Percentiles rank a stretch among this genome's conserved stretches.
Conservation (phyloP, 2,797 vertebrate species). For the Myripristis murdjan region DNA sequence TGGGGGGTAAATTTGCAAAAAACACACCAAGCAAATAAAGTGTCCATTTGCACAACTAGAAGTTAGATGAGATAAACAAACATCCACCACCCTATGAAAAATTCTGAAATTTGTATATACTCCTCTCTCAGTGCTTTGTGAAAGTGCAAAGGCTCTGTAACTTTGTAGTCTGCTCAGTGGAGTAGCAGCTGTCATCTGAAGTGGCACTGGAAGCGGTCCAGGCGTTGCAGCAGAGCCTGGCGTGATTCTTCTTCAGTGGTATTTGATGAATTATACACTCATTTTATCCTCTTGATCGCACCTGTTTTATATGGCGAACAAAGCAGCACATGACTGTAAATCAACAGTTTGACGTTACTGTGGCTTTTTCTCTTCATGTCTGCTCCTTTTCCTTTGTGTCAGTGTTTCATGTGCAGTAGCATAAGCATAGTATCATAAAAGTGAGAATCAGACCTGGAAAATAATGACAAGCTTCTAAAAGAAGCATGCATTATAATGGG, state of each 20-base stretch:
- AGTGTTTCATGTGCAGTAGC: not conserved
- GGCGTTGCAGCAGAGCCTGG: constrained; percentile 8
- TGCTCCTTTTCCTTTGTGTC: not conserved
- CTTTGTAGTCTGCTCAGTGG: constrained; percentile 23
- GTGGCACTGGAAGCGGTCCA: constrained; percentile 29
- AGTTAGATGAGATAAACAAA: too few species aligned
- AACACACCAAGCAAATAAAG: not conserved
- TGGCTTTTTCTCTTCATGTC: not conserved
- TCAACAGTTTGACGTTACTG: constrained; percentile 3
- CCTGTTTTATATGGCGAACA: not conserved
- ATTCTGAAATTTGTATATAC: constrained; percentile 8
- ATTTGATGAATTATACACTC: not conserved
- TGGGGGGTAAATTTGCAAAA: constrained; percentile 8
- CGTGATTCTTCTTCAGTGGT: constrained; percentile 1
- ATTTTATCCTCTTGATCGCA: constrained; percentile 14
- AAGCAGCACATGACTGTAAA: not conserved
- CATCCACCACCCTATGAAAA: not conserved
- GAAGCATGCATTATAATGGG: not conserved
- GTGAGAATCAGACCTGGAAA: not conserved
- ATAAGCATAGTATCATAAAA: not conserved
- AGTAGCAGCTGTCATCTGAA: constrained; percentile 22
- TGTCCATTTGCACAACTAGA: not conserved
- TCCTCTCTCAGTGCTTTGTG: constrained; percentile 8
- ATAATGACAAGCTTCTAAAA: constrained; percentile 2
- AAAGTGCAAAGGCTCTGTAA: constrained; percentile 30